A percentile compares a stretch with the other conserved stretches of the same genome.
These are phyloP conservation scores for Ephydatia muelleri DNA, from an alignment of 37 sponge, comb jelly and placozoan species.

Conservation along the genomic window DNA sequence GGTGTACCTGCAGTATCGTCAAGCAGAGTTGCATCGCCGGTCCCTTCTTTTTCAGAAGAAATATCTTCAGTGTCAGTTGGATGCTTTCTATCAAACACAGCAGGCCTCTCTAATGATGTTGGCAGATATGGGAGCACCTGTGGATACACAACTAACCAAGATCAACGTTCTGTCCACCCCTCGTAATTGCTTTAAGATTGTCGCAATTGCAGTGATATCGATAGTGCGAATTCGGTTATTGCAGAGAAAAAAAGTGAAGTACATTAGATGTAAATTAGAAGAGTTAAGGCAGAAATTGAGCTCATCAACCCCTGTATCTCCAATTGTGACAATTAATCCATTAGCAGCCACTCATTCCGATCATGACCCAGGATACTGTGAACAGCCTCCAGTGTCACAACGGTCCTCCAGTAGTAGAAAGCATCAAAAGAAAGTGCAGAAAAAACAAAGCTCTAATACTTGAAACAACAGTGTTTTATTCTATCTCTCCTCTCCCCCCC, in stretches of 20 bases:
- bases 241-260: slow-evolving; percentile 19
- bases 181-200: slow-evolving; percentile 30
- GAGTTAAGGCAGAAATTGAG: background rate
- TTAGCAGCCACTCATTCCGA: background rate
- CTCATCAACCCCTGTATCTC: background rate
- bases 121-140: slow-evolving; percentile 65
- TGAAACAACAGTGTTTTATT: background rate
- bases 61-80: slow-evolving; percentile 53
- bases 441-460: background rate
- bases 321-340: background rate
- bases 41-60: slow-evolving; percentile 59
- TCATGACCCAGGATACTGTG: background rate
- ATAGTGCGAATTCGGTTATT: slow-evolving; percentile 39
- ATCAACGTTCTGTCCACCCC: background rate
- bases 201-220: slow-evolving; percentile 23
- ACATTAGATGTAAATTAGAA: slow-evolving; percentile 16
- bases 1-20: slow-evolving; percentile 43
- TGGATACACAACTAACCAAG: background rate
- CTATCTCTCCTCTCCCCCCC: background rate
- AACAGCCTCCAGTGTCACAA: background rate
- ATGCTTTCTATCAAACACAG: slow-evolving; percentile 69
- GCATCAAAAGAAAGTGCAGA: background rate
- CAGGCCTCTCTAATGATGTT: slow-evolving; percentile 59
- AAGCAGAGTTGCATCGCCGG: slow-evolving; percentile 55
- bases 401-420: background rate